Base-by-base conservation (phyloP, 2,888 invertebrate species). In the Empis stercorea region DNA sequence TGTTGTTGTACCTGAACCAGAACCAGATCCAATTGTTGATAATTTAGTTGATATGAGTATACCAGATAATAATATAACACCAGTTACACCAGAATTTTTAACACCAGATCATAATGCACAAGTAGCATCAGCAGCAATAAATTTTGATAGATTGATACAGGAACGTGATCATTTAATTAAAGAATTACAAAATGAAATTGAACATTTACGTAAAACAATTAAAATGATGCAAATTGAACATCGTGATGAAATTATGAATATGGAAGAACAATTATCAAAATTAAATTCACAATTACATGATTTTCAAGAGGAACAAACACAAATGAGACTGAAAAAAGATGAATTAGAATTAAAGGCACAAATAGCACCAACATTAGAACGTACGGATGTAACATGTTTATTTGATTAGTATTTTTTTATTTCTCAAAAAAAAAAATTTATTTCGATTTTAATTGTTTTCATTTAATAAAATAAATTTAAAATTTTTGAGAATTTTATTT, bases 161-260 rank as follows among this genome's bases (percentile, higher is more conserved):
- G 79, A 80, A 58, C 63, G 87, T 48, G 87, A 88, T 64, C 74
- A 78, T 50, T 71, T 89, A 39, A 89, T 91, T 54, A 82, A 84
- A 51, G 84, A 88, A 59, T 73, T 92, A 54, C 82, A 84, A 63
- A 79, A 78, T 53, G 87, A 89, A 65, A 52, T 58, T 13, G 56
- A 56, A 30, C 43, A 56, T 20, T 48, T 59, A 38, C 48, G 55
- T 9, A 56, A 52, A 45, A 44, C 44, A 37, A 30, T 55, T 10
- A 54, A 55, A 43, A 37, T 51, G n/a, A 49, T 52, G 43, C 52
- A 52, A 15, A 48, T 52, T 14, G 47, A 50, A 16, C 51, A 55
- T 16, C 48, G 55, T 11, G 55, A 57, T 15, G 51, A 55, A 43
- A 42, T 55, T 5, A 53, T 55, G 43, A 46, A 48, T 23, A 49